A percentile compares a stretch with the other conserved stretches of the same genome.
Evolutionary conservation across 2,113 vertebrate species (phyloP).

Genomic region (Peromyscus californicus): DNA sequence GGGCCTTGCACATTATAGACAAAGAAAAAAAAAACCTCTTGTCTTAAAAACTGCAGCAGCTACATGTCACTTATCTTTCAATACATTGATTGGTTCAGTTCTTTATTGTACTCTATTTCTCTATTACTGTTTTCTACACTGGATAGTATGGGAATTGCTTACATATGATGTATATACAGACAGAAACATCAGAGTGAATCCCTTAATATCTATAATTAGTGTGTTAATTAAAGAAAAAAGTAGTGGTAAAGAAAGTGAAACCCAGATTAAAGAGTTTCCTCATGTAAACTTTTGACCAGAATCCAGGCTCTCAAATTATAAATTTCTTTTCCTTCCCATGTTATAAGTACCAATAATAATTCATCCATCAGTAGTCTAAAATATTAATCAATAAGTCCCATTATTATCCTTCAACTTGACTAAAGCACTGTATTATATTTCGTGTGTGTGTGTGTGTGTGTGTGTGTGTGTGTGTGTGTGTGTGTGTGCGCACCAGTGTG

Average conservation of each 20-base stretch:
- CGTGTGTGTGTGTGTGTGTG: not conserved
- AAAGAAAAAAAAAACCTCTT: not conserved
- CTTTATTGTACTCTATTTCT: not conserved
- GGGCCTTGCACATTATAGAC: too few relatives aligned
- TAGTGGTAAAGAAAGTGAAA: not conserved
- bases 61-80: not conserved
- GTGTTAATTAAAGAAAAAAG: not conserved
- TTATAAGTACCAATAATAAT: not conserved
- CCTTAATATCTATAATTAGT: not conserved
- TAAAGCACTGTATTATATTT: not conserved
- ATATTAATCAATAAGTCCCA: not conserved
- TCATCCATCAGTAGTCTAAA: not conserved
- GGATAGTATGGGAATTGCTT: not conserved
- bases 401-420: slow-evolving; percentile 12
- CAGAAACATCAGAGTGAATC: not conserved
- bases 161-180: not conserved
- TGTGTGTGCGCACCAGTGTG: too few relatives aligned
- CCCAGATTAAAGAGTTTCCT: not conserved
- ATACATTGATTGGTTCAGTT: slow-evolving; percentile 9
- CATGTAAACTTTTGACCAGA: not conserved
- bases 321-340: not conserved
- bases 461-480: not conserved
- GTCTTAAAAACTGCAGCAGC: not conserved
- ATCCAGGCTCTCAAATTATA: not conserved
- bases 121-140: not conserved